Evolutionary conservation across 2,888 invertebrate species (phyloP).

Genomic region (Ecliptopera silaceata): DNA sequence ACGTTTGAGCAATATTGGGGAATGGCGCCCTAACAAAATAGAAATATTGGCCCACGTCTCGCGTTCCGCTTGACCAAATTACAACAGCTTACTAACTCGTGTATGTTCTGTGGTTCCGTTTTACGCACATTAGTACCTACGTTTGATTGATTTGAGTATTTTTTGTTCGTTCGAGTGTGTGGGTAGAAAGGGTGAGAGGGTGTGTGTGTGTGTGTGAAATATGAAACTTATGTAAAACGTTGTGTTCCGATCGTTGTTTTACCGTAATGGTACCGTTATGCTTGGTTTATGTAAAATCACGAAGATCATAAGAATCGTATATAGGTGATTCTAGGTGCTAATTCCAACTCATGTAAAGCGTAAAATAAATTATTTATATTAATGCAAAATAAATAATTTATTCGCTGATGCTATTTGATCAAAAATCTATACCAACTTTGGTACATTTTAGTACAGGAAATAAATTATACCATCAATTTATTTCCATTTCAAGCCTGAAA

Average conservation of each 20-base stretch:
- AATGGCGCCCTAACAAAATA: conserved; percentile 37
- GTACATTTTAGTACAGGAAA: conserved; percentile 3
- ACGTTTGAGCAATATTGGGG: conserved; percentile 39
- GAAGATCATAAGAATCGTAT: too few species aligned
- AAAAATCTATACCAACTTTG: neutral
- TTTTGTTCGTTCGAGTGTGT: conserved; percentile 14
- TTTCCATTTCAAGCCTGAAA: conserved; percentile 15
- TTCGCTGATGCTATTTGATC: too few species aligned
- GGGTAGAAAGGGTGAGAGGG: too few species aligned
- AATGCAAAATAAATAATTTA: too few species aligned
- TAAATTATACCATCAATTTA: conserved; percentile 15
- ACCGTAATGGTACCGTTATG: too few species aligned
- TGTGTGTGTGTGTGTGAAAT: too few species aligned
- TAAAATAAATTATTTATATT: too few species aligned
- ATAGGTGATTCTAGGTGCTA: too few species aligned
- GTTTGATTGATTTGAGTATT: conserved; percentile 38
- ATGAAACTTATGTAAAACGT: neutral
- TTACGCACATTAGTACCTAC: conserved; percentile 29
- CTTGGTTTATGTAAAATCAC: too few species aligned
- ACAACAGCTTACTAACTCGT: conserved; percentile 5
- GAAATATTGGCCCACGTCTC: conserved; percentile 41
- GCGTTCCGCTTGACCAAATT: conserved; percentile 36
- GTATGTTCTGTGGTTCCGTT: conserved; percentile 9
- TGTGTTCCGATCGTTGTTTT: too few species aligned
- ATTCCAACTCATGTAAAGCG: too few species aligned